Evolutionary conservation across 2,113 vertebrate genomes (phyloP), one percentile per base, ranked within the genome.

Genomic region (Rhynchopsitta pachyrhyncha): DNA sequence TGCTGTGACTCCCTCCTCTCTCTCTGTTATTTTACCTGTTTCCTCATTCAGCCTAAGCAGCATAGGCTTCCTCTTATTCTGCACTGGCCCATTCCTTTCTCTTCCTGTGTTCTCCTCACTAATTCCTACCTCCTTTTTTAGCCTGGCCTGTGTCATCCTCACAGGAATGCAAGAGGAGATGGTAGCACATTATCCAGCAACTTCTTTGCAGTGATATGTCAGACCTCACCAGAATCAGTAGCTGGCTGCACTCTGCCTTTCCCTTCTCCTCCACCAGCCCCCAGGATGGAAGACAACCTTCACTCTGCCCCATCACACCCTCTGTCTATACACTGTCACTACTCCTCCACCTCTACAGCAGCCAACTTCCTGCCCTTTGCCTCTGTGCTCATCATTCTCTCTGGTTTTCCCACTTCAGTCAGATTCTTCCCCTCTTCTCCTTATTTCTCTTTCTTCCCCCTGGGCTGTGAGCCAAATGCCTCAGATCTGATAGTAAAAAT

Each of bases 391-490:
- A 92, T 67, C 46, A 66, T 41, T 85, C 35, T 82, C 49, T 47
- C 59, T 67, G 31, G 31, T 64, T 92, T 94, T 80, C 85, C 76
- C 42, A 75, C 60, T 75, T 93, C 39, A 76, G 24, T 60, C 68
- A 68, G 71, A 63, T 41, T 77, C 71, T 64, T 93, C 24, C 68
- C 73, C 59, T 82, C 52, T 87, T 35, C 50, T 82, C 70, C 19
- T 92, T 57, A 73, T 82, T 92, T 76, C 57, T 89, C 57, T 85
- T 86, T 82, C 87, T 67, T 90, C 24, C 52, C 13, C 3, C 53
- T 39, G 27, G 94, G 75, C 87, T 78, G 17, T 47, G 28, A 95
- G 85, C 79, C 85, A 96, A 95, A 93, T 25, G 50, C 79, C 71
- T 90, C 79, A 75, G 64, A 60, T 55, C 55, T 81, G 55, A 86